Evolutionary conservation across 2,113 vertebrate species (phyloP), one percentile per base, ranked within the genome.

Genomic region (Piprites chloris): DNA sequence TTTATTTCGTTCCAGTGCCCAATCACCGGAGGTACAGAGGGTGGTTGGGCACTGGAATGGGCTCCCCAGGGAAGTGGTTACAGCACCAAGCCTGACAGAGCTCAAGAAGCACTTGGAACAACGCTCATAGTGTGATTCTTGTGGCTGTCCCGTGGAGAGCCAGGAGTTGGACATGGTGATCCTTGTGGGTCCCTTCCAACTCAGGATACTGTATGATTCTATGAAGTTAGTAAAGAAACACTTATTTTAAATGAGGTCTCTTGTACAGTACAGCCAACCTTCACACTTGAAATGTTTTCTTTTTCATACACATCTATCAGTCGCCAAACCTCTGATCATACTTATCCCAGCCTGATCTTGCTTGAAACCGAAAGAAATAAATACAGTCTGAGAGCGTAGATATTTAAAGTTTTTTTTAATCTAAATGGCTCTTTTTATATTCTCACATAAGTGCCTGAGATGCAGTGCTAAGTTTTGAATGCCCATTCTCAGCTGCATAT

Each of bases 251-350:
- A 6, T 58, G 24, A 44, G 14, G 26, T 74, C 23, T 2, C 3
- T 21, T 62, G 28, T 41, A 42, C 24, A 26, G 27, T 12, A 13
- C 27, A 67, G n/a, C 24, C 27, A 44, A 17, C 39, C 52, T 42
- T 68, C 9, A 1, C 4, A 18, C 9, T 24, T 77, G 6, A 10
- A 8, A 5, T 21, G 0, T 30, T 23, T 78, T 44, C 17, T 21
- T 56, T 71, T 37, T 37, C 27, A 1, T 41, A 6, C 7, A 0
- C 12, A 9, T 33, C 20, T 23, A 0, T 53, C 0, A 1, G 13
- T 33, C 35, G 33, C 33, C 5, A 0, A 33, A 28, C 27, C n/a
- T 74, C 26, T 49, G 26, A 26, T 46, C 22, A 3, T 53, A 9
- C 21, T 58, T 46, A 27, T 33, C 44, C 15, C 32, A 42, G 30